phyloP scores from a whole-genome alignment of 2,797 vertebrate genomes.

The Rhynchonycteris naso region DNA sequence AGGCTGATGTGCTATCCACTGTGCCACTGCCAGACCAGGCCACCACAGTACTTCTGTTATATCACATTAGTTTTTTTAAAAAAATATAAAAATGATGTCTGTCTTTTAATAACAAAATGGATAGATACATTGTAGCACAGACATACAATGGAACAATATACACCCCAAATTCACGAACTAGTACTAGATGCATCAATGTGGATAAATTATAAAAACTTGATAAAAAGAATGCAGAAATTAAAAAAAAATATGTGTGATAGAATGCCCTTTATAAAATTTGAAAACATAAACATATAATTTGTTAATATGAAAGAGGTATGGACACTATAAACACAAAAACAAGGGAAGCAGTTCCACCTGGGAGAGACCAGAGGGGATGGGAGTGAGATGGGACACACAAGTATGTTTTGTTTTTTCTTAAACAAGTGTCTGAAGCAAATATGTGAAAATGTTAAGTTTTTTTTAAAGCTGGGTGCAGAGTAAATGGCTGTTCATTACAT shows the following conservation, averaged over 20 bases:
- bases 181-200: fast-evolving
- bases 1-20: too few relatives aligned
- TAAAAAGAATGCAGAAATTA: background rate
- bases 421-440: background rate
- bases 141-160: fast-evolving
- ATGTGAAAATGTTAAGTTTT: background rate
- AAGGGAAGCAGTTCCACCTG: too few relatives aligned
- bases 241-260: background rate
- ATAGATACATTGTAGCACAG: too few relatives aligned
- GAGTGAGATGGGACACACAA: too few relatives aligned
- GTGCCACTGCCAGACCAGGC: too few relatives aligned
- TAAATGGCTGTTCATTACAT: fast-evolving
- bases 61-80: too few relatives aligned
- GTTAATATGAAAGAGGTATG: background rate
- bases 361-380: fast-evolving
- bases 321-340: background rate
- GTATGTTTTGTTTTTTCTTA: background rate
- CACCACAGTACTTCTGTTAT: background rate
- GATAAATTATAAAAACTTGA: background rate
- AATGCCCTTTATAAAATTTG: too few relatives aligned
- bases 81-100: too few relatives aligned
- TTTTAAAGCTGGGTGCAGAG: too few relatives aligned
- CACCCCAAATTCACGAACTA: background rate
- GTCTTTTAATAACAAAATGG: background rate
- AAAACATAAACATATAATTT: background rate